These are phyloP conservation scores for Drosophila pegasa DNA, from an alignment of 2,888 invertebrate species.

Conservation along the genomic window DNA sequence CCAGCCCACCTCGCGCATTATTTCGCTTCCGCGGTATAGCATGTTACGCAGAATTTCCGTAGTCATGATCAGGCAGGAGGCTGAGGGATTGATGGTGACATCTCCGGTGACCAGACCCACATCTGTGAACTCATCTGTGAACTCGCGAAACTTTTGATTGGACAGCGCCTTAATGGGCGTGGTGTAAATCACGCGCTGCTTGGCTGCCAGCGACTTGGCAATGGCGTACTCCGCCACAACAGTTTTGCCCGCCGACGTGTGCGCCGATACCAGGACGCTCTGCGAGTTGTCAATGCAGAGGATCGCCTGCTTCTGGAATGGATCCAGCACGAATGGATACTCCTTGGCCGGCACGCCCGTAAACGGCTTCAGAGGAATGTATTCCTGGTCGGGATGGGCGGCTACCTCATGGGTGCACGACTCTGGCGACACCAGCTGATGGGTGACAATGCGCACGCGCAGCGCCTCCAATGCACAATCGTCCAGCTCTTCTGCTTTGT, in stretches of 20 bases:
- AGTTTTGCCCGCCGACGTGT: slow-evolving; percentile 99
- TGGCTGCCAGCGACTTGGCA: slow-evolving; percentile 95
- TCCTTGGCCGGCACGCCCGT: slow-evolving; percentile 93
- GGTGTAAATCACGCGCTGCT: slow-evolving; percentile 99
- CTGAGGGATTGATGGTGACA: slow-evolving; percentile 99
- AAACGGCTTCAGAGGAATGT: slow-evolving; percentile 87
- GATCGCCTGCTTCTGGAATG: slow-evolving; percentile 99
- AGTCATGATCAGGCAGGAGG: slow-evolving; percentile 99
- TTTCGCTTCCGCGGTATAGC: slow-evolving; percentile 99
- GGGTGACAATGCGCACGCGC: slow-evolving; percentile 93
- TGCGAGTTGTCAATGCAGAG: slow-evolving; percentile 98
- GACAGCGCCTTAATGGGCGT: slow-evolving; percentile 99
- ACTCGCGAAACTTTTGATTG: slow-evolving; percentile 99
- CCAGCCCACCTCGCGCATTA: slow-evolving; percentile 99
- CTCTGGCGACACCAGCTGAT: slow-evolving; percentile 94
- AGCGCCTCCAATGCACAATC: slow-evolving; percentile 89
- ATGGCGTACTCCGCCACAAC: slow-evolving; percentile 99
- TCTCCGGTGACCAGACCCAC: slow-evolving; percentile 99
- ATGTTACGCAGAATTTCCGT: slow-evolving; percentile 99
- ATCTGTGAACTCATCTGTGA: slow-evolving; percentile 98
- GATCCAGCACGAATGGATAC: slow-evolving; percentile 97
- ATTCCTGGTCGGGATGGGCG: slow-evolving; percentile 94
- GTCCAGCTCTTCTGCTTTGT: slow-evolving; percentile 60
- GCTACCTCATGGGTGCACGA: slow-evolving; percentile 99
- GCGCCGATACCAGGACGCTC: slow-evolving; percentile 99